Evolutionary conservation across 2,888 invertebrate species (phyloP), one percentile per base, ranked within the genome.

Genomic region (Eilema griseolum): DNA sequence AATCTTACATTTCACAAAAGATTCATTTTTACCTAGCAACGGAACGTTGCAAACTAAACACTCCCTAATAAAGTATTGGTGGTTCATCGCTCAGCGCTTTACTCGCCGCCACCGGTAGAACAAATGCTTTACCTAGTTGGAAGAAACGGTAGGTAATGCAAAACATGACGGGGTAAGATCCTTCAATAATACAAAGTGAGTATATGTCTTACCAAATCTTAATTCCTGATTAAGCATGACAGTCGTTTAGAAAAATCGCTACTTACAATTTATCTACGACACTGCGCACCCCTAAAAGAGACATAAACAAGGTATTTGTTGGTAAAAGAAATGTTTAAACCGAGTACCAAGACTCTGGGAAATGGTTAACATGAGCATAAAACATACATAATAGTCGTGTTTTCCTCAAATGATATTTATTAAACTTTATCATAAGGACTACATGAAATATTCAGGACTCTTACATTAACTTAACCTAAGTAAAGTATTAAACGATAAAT

Each of bases 381-480:
- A 72, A 70, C 75, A 74, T 61, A 77, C 72, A 73, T 69, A 37
- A 66, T n/a, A 60, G 41, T 66, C 41, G 41, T 28, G 72, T 70
- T 69, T 80, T 85, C 85, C 82, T 81, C 83, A 82, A 86, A 82
- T 82, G 81, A 80, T 83, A 83, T 90, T 89, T 88, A 89, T 91
- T 91, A 85, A 86, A 81, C 81, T 87, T 82, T 79, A 82, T 85
- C 79, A 86, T 85, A 80, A 82, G 78, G 85, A 84, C 86, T 90
- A 90, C 88, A 92, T 86, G 84, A 88, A 88, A 88, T 80, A 89
- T 87, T 83, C 75, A 83, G 57, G 88, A 88, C 84, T 86, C 92
- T 93, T 93, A 93, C 73, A 80, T 90, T 93, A 91, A 81, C 84
- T 89, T 91, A 92, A 86, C 83, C 88, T 91, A 90, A 78, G 83